Percentiles rank a stretch among this genome's conserved stretches.
Conservation (phyloP, 1,140 invertebrate species). For the Tetranychus urticae region DNA sequence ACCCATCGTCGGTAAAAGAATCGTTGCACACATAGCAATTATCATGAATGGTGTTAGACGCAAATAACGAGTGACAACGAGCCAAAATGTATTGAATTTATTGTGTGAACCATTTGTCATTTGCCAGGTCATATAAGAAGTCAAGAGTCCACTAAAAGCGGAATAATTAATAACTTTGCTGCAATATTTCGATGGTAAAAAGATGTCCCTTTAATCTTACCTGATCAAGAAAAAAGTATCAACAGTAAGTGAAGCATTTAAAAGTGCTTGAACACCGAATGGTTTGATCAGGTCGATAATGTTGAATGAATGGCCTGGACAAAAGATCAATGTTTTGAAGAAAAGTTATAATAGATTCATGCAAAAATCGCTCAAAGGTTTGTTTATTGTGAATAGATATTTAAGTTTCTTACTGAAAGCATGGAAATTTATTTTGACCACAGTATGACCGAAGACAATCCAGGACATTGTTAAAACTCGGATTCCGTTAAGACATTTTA, state of each 20-base stretch:
- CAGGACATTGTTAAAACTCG: conserved; percentile 66
- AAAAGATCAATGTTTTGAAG: neutral
- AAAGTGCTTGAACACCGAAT: neutral
- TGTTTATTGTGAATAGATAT: no score
- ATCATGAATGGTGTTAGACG: conserved; percentile 9
- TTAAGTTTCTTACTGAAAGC: neutral
- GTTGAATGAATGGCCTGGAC: neutral
- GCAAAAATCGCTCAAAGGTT: no score
- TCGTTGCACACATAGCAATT: conserved; percentile 3
- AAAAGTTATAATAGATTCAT: no score
- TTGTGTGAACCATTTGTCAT: neutral
- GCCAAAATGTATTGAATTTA: neutral
- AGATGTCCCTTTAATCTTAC: neutral
- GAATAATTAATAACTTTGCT: neutral
- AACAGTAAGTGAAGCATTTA: conserved; percentile 38
- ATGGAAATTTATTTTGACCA: neutral
- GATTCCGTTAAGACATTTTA: conserved; percentile 37
- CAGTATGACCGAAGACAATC: conserved; percentile 70
- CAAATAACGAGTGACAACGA: neutral
- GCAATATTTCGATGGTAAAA: no score
- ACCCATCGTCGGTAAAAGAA: conserved; percentile 6
- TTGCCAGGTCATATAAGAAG: neutral
- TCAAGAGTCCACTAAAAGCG: conserved; percentile 5
- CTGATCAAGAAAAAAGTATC: conserved; percentile 71
- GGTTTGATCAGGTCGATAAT: neutral